Evolutionary conservation across 2,797 vertebrate genomes (phyloP).

Genomic region (Dromococcyx pavoninus): DNA sequence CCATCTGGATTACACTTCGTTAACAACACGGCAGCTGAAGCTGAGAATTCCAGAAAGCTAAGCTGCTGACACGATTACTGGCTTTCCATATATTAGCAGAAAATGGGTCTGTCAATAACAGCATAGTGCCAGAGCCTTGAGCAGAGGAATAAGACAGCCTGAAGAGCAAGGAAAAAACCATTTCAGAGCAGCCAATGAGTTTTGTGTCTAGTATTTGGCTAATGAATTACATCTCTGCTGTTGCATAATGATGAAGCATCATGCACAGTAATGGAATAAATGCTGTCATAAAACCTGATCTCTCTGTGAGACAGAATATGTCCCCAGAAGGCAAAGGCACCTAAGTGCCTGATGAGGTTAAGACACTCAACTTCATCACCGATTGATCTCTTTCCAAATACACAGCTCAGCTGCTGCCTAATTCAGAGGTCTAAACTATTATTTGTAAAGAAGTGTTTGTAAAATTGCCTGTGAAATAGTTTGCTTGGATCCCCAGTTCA

Average conservation of each 20-base stretch:
- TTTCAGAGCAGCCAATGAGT: background rate
- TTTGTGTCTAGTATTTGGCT: background rate
- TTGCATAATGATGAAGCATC: background rate
- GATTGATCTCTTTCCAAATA: background rate
- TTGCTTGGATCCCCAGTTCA: background rate
- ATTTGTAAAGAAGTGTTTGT: background rate
- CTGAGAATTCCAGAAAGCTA: background rate
- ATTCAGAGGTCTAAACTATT: background rate
- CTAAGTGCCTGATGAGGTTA: background rate
- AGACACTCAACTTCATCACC: background rate
- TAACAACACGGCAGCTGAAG: background rate
- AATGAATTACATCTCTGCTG: background rate
- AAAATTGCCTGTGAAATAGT: background rate
- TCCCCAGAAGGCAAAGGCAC: background rate
- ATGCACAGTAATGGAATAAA: background rate
- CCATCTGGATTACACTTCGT: background rate
- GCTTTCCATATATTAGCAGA: background rate
- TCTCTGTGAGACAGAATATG: background rate
- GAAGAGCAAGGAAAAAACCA: background rate
- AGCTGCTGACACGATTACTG: fast-evolving
- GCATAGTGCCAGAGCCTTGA: background rate
- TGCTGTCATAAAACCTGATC: background rate
- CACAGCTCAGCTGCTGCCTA: background rate
- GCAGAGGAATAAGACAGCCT: background rate
- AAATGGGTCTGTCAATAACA: background rate